Percentiles rank a stretch among this genome's conserved stretches.
Evolutionary conservation across 2,797 vertebrate genomes (phyloP).

Genomic region (Buceros bicornis): DNA sequence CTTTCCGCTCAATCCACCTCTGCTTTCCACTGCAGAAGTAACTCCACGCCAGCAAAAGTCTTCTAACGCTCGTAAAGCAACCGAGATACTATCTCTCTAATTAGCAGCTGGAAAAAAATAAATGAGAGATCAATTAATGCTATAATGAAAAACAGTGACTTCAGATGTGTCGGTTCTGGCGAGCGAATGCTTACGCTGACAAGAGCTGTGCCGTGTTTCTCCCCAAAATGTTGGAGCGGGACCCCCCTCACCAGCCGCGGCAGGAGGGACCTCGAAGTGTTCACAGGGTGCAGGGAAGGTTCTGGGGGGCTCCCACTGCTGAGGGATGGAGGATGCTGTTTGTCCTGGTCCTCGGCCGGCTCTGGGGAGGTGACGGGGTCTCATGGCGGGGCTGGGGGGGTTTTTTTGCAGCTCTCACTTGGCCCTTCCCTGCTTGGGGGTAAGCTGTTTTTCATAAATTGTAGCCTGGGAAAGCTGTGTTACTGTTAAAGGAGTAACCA

Average conservation of each 20-base stretch:
- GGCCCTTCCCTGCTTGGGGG: slow-evolving; percentile 72
- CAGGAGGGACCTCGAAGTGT: background rate
- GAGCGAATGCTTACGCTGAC: background rate
- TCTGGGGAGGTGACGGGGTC: background rate
- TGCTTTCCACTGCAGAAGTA: slow-evolving; percentile 37
- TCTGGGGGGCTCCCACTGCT: rapidly evolving
- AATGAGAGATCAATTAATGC: slow-evolving; percentile 79
- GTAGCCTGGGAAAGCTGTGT: slow-evolving; percentile 85
- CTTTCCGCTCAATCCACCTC: background rate
- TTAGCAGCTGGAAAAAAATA: slow-evolving; percentile 72
- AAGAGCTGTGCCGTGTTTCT: background rate
- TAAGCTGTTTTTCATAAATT: slow-evolving; percentile 83
- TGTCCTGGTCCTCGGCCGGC: background rate
- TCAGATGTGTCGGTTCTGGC: slow-evolving; percentile 71
- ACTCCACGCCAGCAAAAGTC: slow-evolving; percentile 53
- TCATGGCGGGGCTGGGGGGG: background rate
- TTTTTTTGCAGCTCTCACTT: slow-evolving; percentile 21
- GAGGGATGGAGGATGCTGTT: rapidly evolving
- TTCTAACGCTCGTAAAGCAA: slow-evolving; percentile 68
- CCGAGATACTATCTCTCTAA: slow-evolving; percentile 77
- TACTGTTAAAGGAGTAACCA: slow-evolving; percentile 83
- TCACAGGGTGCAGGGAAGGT: background rate
- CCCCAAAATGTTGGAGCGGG: background rate
- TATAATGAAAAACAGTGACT: slow-evolving; percentile 78
- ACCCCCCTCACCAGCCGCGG: background rate